These are phyloP conservation scores for Eubucco bourcierii DNA, from an alignment of 2,113 vertebrate genomes.

Conservation along the genomic window DNA sequence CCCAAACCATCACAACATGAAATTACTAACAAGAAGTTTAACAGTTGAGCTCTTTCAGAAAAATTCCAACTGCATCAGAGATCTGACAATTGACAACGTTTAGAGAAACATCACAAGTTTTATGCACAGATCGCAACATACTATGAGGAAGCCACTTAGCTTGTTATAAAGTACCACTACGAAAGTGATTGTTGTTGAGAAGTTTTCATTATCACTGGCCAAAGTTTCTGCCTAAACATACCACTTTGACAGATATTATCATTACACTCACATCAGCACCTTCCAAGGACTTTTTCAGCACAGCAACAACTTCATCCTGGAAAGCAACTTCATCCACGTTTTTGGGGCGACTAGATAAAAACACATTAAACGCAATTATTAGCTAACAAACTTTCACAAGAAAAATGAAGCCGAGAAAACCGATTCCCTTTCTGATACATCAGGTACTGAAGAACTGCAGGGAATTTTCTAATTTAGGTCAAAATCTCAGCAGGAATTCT, in stretches of 20 bases:
- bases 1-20: background rate
- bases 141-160: accelerated
- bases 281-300: slow-evolving; percentile 93
- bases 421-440: background rate
- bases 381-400: background rate
- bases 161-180: background rate
- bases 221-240: background rate
- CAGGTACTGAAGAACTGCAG: background rate
- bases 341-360: slow-evolving; percentile 86
- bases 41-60: background rate
- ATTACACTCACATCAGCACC: slow-evolving; percentile 91
- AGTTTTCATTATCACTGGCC: background rate
- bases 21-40: background rate
- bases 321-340: slow-evolving; percentile 94
- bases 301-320: slow-evolving; percentile 96
- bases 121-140: background rate
- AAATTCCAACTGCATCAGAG: background rate
- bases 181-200: background rate
- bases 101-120: background rate
- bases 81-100: background rate
- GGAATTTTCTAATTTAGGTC: background rate
- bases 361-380: background rate
- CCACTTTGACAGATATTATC: background rate
- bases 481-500: background rate
- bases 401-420: background rate